These are phyloP conservation scores for Halcyon chelicuti DNA, from an alignment of 2,797 vertebrate species.

Conservation along the genomic window DNA sequence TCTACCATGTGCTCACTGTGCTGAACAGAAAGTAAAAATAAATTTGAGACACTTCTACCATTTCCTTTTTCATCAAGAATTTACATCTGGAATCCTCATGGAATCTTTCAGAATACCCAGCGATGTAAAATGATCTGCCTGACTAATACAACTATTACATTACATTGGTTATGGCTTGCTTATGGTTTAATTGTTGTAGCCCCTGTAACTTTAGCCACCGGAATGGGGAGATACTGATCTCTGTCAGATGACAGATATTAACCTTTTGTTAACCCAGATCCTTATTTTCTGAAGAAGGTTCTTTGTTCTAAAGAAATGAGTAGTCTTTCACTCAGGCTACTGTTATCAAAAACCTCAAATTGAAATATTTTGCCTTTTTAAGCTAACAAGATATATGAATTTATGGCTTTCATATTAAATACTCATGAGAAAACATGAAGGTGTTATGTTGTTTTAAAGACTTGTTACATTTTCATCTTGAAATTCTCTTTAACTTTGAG, in stretches of 20 bases:
- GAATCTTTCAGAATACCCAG: constrained; percentile 30
- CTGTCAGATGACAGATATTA: constrained; percentile 25
- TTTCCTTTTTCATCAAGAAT: constrained; percentile 44
- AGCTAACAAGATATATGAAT: not conserved
- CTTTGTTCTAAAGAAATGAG: not conserved
- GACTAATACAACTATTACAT: constrained; percentile 37
- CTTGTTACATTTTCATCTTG: not conserved
- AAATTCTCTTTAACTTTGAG: constrained; percentile 45
- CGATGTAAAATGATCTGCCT: constrained; percentile 40
- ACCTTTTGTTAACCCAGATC: constrained; percentile 11
- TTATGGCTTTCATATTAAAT: not conserved
- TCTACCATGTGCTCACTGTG: constrained; percentile 35
- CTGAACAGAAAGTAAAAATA: constrained; percentile 66
- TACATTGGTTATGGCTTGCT: constrained; percentile 34
- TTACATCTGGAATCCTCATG: constrained; percentile 68
- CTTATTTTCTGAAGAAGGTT: not conserved
- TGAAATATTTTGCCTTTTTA: accelerated
- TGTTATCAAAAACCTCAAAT: not conserved
- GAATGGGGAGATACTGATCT: constrained; percentile 27
- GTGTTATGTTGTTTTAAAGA: not conserved
- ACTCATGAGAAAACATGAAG: not conserved
- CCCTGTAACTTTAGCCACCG: not conserved
- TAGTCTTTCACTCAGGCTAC: not conserved
- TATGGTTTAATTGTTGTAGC: constrained; percentile 42
- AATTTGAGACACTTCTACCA: constrained; percentile 56